Conservation (phyloP, 2,113 vertebrate species). For the Seriola quinqueradiata region DNA sequence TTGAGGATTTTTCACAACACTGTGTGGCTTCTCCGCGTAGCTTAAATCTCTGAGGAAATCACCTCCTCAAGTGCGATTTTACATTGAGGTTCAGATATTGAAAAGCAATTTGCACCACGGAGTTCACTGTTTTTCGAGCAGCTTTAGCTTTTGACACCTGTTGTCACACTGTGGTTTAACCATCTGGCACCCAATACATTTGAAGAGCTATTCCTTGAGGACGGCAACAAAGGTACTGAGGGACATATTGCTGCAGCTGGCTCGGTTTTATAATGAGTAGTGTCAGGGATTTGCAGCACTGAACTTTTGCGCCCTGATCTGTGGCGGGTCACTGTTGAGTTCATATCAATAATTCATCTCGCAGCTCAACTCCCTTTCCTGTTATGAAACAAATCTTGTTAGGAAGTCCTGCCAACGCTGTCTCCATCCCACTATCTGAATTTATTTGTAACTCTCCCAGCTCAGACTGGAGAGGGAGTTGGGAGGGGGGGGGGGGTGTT, state of each 20-base stretch:
- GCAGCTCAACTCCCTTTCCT: constrained; percentile 57
- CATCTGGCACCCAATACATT: constrained; percentile 58
- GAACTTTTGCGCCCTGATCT: constrained; percentile 75
- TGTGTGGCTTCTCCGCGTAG: constrained; percentile 30
- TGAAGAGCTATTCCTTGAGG: constrained; percentile 61
- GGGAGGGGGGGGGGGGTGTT: constrained; percentile 1
- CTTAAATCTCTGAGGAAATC: constrained; percentile 59
- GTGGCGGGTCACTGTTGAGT: constrained; percentile 71
- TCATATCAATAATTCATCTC: constrained; percentile 82
- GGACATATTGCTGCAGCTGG: constrained; percentile 63
- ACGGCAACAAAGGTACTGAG: constrained; percentile 43
- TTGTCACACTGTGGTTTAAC: constrained; percentile 55
- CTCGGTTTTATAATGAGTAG: constrained; percentile 65
- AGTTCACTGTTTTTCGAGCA: constrained; percentile 46
- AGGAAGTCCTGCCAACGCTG: constrained; percentile 59
- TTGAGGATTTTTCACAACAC: constrained; percentile 38
- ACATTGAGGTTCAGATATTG: constrained; percentile 47
- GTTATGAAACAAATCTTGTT: constrained; percentile 77
- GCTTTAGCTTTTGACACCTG: constrained; percentile 69
- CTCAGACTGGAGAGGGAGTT: background rate
- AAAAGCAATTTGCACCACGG: constrained; percentile 62
- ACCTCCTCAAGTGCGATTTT: constrained; percentile 32
- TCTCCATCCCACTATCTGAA: constrained; percentile 38
- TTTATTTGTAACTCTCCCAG: constrained; percentile 45
- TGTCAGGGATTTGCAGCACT: constrained; percentile 72